Conservation (phyloP, 92 coral and sea anemone genomes). For the Nematostella vectensis region DNA sequence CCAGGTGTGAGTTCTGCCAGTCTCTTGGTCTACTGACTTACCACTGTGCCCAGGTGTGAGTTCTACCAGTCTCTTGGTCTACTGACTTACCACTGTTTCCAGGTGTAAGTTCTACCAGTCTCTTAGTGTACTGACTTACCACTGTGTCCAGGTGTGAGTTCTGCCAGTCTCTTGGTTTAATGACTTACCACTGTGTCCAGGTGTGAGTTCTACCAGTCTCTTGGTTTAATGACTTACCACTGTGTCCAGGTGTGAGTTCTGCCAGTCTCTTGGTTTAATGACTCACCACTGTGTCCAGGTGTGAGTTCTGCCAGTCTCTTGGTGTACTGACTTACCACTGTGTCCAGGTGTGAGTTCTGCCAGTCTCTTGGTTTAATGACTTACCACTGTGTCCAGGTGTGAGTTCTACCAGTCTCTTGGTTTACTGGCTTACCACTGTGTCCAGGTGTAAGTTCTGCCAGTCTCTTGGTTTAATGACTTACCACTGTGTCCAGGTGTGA, state of each 20-base stretch:
- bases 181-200: not conserved
- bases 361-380: not conserved
- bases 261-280: not conserved
- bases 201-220: not conserved
- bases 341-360: not conserved
- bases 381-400: constrained; percentile 1
- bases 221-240: not conserved
- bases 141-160: constrained; percentile 23
- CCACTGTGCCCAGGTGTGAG: not conserved
- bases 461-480: not conserved
- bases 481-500: not conserved
- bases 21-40: not conserved
- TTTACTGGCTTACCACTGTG: not conserved
- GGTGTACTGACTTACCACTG: not conserved
- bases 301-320: not conserved
- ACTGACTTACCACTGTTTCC: not conserved
- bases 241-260: not conserved
- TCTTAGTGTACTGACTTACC: too few relatives aligned
- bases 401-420: not conserved
- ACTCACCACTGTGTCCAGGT: not conserved
- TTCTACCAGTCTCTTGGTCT: not conserved
- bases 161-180: constrained; percentile 7
- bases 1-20: not conserved
- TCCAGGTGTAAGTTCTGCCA: not conserved
- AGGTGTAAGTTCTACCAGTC: not conserved